phyloP scores from a whole-genome alignment of 2,113 vertebrate species.

The Corvus moneduloides region DNA sequence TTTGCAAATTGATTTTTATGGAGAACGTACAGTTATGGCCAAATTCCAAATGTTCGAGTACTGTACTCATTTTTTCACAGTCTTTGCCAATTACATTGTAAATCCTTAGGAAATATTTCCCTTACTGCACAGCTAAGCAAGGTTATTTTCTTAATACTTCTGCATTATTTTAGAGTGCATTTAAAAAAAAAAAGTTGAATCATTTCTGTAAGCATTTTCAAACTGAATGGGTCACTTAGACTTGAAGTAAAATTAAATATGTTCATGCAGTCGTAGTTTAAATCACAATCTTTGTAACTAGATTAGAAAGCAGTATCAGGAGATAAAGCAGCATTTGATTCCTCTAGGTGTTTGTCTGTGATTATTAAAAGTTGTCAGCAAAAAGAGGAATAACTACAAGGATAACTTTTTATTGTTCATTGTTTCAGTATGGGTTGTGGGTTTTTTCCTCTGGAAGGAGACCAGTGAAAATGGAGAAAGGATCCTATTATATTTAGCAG shows the following conservation, averaged over 20 bases:
- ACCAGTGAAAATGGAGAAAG: background rate
- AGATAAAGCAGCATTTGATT: background rate
- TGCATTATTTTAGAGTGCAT: background rate
- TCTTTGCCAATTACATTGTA: background rate
- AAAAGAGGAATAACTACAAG: background rate
- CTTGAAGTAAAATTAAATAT: background rate
- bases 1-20: constrained; percentile 26
- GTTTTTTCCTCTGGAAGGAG: background rate
- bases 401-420: background rate
- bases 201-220: background rate
- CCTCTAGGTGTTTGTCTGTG: background rate
- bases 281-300: background rate
- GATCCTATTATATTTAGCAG: background rate
- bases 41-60: background rate
- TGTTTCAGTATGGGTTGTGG: background rate
- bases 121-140: background rate
- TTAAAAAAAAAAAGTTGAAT: background rate
- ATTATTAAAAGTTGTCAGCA: background rate
- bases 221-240: background rate
- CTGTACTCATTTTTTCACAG: background rate
- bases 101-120: background rate
- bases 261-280: background rate
- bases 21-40: background rate
- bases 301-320: background rate
- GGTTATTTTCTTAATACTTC: background rate